Evolutionary conservation across 2,113 vertebrate genomes (phyloP), one percentile per base, ranked within the genome.

Genomic region (Mustela lutreola): DNA sequence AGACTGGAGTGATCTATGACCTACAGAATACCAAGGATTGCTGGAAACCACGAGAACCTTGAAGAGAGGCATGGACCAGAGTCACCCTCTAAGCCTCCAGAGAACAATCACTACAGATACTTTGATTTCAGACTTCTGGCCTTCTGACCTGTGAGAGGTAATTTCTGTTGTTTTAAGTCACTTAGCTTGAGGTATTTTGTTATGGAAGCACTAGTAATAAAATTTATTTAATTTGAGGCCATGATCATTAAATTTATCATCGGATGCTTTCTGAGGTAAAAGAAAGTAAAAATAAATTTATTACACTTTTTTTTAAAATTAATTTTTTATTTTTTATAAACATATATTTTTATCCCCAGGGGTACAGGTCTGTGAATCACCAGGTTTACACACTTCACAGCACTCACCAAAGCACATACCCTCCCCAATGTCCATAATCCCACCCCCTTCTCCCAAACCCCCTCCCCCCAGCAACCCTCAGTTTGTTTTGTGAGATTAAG

Each of bases 171-270:
- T 86, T 81, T 60, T 76, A 39, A 78, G 53, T 26, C 5, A 33
- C 11, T 36, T 58, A 71, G 4, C 28, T 79, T 60, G 24, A 45
- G 11, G 4, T 36, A 9, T 79, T 81, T 92, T 95, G 11, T 67
- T 73, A 53, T 1, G 65, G 4, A 0, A 42, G 5, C 12, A 81
- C 56, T 88, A 33, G 31, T n/a, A 87, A 75, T 26, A 39, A 67
- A 48, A 86, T 65, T 36, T 48, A 42, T 70, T 71, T 70, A 42
- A 80, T 71, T 89, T 45, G 42, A 94, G 15, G 11, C 11, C 14
- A 33, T 79, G 22, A 83, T 45, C 45, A 85, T 80, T 84, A 80
- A 50, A 93, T 73, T 67, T 75, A 78, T 50, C n/a, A 95, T 70
- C 16, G 39, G 24, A 70, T 79, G 5, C 2, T 80, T 93, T 82